Conservation (phyloP, 23 tunicate species). For the Halocynthia aurantium region DNA sequence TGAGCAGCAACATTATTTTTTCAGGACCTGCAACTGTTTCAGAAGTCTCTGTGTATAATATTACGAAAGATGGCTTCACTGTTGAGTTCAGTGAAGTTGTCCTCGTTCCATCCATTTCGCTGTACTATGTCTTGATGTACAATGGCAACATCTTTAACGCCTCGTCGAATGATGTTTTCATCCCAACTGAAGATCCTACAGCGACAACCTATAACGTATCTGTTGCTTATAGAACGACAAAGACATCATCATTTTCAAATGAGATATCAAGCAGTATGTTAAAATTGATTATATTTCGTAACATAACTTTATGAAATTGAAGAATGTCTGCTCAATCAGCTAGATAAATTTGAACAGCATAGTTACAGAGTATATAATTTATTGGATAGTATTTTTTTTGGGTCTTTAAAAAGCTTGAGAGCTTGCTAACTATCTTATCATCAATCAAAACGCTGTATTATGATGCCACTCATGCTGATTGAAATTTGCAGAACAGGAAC, state of each 20-base stretch:
- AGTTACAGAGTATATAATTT: too few species aligned
- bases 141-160: background rate
- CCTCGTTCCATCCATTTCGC: background rate
- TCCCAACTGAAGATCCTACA: background rate
- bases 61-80: slow-evolving; percentile 12
- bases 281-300: background rate
- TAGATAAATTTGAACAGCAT: too few species aligned
- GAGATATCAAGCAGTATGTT: slow-evolving; percentile 2
- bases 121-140: slow-evolving; percentile 7
- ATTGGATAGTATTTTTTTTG: too few species aligned
- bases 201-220: slow-evolving; percentile 8
- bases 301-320: background rate
- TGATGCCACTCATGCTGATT: too few species aligned
- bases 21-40: slow-evolving; percentile 20
- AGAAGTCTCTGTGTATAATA: slow-evolving; percentile 4
- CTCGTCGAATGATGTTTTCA: background rate
- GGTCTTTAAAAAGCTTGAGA: too few species aligned
- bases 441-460: too few species aligned
- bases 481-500: too few species aligned
- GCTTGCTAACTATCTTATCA: too few species aligned
- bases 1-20: too few species aligned
- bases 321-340: background rate
- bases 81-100: background rate
- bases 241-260: background rate
- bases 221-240: slow-evolving; percentile 21